phyloP scores from a whole-genome alignment of 2,797 vertebrate genomes.

The Coilia nasus region DNA sequence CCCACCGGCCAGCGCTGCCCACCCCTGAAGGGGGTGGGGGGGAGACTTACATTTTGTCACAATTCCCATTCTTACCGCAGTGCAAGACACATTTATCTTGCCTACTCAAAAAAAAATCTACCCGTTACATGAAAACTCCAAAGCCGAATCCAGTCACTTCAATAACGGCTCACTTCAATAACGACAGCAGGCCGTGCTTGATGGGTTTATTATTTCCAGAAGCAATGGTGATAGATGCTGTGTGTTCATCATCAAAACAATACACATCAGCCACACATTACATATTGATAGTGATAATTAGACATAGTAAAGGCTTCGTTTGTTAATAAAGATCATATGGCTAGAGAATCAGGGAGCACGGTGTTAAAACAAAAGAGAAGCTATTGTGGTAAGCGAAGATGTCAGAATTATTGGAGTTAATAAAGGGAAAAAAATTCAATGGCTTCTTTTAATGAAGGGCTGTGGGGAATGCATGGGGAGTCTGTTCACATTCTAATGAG shows the following conservation, averaged over 20 bases:
- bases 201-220: not conserved
- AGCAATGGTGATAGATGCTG: not conserved
- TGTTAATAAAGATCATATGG: conserved; percentile 2
- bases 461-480: conserved; percentile 34
- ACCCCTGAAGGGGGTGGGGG: not conserved
- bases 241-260: conserved; percentile 16
- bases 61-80: not conserved
- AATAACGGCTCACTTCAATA: too few species aligned
- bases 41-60: not conserved
- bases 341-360: not conserved
- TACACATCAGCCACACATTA: conserved; percentile 4
- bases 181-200: not conserved
- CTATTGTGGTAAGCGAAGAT: conserved; percentile 22
- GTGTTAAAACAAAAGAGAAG: conserved; percentile 17
- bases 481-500: conserved; percentile 48
- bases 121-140: not conserved
- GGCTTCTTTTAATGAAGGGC: conserved; percentile 65
- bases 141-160: not conserved
- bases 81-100: not conserved
- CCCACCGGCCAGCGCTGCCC: not conserved
- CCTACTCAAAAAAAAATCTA: not conserved
- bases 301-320: not conserved
- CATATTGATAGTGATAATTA: conserved; percentile 25
- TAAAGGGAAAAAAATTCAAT: conserved; percentile 31
- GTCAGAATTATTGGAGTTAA: conserved; percentile 27